These are phyloP conservation scores for Oceanodroma tethys DNA, from an alignment of 2,113 vertebrate genomes.

Conservation along the genomic window DNA sequence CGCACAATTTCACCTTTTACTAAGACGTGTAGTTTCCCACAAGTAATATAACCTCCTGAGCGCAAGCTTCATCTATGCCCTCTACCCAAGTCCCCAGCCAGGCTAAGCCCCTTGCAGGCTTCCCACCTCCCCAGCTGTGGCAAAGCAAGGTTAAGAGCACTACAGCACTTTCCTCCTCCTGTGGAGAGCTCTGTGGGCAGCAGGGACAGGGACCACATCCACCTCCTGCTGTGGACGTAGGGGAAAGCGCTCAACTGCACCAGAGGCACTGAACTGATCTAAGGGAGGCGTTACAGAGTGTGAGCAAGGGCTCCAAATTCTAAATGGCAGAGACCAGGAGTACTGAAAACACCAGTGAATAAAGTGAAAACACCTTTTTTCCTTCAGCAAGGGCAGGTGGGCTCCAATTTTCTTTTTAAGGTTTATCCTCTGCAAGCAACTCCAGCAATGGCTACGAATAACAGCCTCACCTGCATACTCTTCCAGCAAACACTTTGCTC, in stretches of 20 bases:
- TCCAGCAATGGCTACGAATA: fast-evolving
- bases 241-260: background rate
- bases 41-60: background rate
- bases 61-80: background rate
- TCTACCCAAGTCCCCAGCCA: background rate
- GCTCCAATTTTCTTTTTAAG: background rate
- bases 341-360: background rate
- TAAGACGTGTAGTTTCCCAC: background rate
- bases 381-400: background rate
- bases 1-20: background rate
- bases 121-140: background rate
- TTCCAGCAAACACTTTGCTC: background rate
- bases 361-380: background rate
- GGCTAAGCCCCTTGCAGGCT: background rate
- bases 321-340: background rate
- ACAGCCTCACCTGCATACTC: background rate
- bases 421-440: background rate
- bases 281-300: background rate
- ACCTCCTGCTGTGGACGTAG: background rate
- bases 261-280: background rate
- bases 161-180: background rate
- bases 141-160: background rate
- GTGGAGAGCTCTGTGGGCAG: background rate
- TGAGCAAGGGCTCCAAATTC: background rate
- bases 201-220: background rate